Evolutionary conservation across 2,797 vertebrate species (phyloP).

Genomic region (Gymnothorax javanicus): DNA sequence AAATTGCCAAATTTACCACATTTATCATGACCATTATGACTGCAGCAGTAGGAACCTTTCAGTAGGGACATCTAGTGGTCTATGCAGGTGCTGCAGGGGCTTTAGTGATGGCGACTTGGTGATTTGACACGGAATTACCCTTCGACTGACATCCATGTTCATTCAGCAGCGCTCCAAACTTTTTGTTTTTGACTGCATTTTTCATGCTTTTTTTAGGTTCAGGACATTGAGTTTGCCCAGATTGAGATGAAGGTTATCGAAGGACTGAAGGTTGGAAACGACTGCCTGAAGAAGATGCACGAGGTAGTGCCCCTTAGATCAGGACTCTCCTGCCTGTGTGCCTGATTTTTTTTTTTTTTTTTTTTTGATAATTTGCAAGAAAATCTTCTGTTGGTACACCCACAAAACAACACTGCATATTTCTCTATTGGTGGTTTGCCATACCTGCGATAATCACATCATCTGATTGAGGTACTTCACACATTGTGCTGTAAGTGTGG

Average conservation of each 20-base stretch:
- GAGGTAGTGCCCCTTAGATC: constrained; percentile 63
- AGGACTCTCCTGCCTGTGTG: neutral
- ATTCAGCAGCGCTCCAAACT: neutral
- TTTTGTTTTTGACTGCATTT: neutral
- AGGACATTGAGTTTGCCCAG: constrained; percentile 91
- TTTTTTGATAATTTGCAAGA: neutral
- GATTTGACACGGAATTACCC: too few relatives aligned
- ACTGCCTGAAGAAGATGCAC: constrained; percentile 89
- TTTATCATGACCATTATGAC: too few relatives aligned
- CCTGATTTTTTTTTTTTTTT: too few relatives aligned
- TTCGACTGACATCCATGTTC: too few relatives aligned
- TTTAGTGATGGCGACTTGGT: too few relatives aligned
- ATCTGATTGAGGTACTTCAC: too few relatives aligned
- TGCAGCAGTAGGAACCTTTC: too few relatives aligned
- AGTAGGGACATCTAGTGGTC: too few relatives aligned
- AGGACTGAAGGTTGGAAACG: constrained; percentile 89
- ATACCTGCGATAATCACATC: too few relatives aligned
- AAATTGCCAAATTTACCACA: too few relatives aligned
- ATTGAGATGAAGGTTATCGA: constrained; percentile 93
- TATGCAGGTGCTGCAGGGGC: too few relatives aligned
- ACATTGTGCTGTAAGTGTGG: too few relatives aligned
- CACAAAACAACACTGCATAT: neutral
- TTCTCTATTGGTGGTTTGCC: neutral
- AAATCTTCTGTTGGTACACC: neutral
- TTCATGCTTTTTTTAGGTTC: constrained; percentile 58